Base-by-base conservation (phyloP, 2,113 vertebrate genomes). In the Macaca nemestrina region DNA sequence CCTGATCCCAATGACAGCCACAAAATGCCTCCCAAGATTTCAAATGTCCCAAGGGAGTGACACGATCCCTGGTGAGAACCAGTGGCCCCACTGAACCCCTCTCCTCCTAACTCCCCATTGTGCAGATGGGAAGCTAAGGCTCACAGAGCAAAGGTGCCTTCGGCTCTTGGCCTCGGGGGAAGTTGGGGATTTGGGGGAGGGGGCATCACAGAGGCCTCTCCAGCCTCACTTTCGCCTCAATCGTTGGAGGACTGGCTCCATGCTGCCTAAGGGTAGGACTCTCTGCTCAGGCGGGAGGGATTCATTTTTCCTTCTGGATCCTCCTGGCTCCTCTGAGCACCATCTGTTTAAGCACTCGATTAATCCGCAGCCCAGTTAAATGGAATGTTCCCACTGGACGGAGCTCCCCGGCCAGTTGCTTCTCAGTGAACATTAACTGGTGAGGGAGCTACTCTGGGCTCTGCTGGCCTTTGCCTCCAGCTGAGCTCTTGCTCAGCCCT, bases 351-450 rank as follows among this genome's bases (percentile, higher is more conserved):
- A 67, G 72, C 50, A 45, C 89, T 30, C 93, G 55, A 97, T 97
- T 97, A 85, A 97, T 57, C 55, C 59, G 79, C 61, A 64, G 32
- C 61, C 97, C 96, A 92, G 98, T 98, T 95, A 90, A 96, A 87
- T 23, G 70, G 22, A 96, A 61, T 0, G 4, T 88, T 96, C 68
- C 73, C 25, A 10, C 52, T 35, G 78, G 95, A 35, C 61, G 1
- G 5, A 35, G 59, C n/a, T 95, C 45, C 43, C 30, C 0, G 11
- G 85, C 80, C 96, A 73, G 87, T 50, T 59, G 75, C 50, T 64
- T 40, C 84, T 93, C 76, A 1, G 23, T 8, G 55, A 95, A 52
- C 57, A 72, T 68, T 59, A 91, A 35, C 70, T 64, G 30, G n/a
- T 81, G 81, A 89, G 16, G 79, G 91, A 91, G 48, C 27, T 7